phyloP scores from a whole-genome alignment of 2,888 invertebrate genomes.

The Zhuqinia jingwanae region DNA sequence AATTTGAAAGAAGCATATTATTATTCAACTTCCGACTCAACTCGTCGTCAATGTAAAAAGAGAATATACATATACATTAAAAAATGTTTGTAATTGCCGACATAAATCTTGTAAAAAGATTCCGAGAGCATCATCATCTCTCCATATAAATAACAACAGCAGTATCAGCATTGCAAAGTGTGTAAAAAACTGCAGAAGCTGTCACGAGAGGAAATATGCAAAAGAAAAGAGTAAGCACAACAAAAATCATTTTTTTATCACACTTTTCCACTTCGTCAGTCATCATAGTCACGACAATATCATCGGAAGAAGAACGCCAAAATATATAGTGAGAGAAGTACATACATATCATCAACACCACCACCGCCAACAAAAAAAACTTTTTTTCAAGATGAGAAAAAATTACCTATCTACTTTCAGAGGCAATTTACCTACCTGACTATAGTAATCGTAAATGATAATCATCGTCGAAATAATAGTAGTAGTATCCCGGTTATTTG shows the following conservation, averaged over 20 bases:
- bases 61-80: too few relatives aligned
- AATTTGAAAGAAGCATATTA: slow-evolving; percentile 44
- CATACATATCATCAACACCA: not conserved
- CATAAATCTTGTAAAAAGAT: slow-evolving; percentile 56
- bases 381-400: slow-evolving; percentile 4
- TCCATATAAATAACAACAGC: too few relatives aligned
- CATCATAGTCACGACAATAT: slow-evolving; percentile 55
- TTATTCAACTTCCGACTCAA: slow-evolving; percentile 65
- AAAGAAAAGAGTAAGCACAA: slow-evolving; percentile 38
- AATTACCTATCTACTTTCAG: not conserved
- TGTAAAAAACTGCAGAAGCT: slow-evolving; percentile 46
- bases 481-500: not conserved
- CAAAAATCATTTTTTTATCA: slow-evolving; percentile 39
- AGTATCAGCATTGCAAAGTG: too few relatives aligned
- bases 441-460: slow-evolving; percentile 14
- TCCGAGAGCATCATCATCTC: slow-evolving; percentile 6
- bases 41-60: not conserved
- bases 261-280: slow-evolving; percentile 59
- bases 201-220: not conserved
- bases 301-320: not conserved
- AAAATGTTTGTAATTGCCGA: slow-evolving; percentile 52
- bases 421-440: too few relatives aligned
- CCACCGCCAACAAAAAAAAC: slow-evolving; percentile 3
- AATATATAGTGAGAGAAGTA: too few relatives aligned
- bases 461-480: too few relatives aligned